These are phyloP conservation scores for Ectropis crepuscularia DNA, from an alignment of 2,888 invertebrate genomes.

Conservation along the genomic window DNA sequence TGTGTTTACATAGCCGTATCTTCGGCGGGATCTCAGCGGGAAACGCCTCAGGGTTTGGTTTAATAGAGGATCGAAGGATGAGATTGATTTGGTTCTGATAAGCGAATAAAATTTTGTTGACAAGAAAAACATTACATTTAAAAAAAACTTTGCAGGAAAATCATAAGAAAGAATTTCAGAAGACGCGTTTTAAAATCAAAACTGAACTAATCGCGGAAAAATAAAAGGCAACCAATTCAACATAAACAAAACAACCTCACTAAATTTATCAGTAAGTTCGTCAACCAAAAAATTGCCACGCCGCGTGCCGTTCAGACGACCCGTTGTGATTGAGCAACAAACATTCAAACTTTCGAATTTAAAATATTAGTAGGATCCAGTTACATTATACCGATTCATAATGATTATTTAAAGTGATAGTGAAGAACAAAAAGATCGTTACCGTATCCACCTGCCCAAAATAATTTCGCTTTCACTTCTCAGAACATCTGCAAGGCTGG, in stretches of 20 bases:
- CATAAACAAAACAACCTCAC: no score
- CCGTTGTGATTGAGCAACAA: no score
- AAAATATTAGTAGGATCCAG: neutral
- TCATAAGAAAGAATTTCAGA: no score
- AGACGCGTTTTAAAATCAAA: no score
- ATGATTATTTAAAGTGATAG: neutral
- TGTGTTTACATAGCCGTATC: constrained; percentile 77
- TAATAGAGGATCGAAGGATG: constrained; percentile 60
- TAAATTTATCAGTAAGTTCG: no score
- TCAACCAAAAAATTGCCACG: no score
- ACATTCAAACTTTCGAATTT: neutral
- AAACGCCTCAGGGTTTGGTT: constrained; percentile 69
- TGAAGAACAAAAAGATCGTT: constrained; percentile 10
- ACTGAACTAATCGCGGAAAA: no score
- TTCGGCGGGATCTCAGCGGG: constrained; percentile 62
- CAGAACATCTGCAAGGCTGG: constrained; percentile 11
- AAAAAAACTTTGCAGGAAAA: no score
- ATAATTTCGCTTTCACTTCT: constrained; percentile 44
- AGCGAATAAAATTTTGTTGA: constrained; percentile 5
- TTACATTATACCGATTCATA: neutral
- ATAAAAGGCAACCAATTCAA: no score
- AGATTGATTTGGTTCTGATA: constrained; percentile 50
- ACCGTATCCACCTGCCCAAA: constrained; percentile 15
- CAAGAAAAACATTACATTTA: no score
- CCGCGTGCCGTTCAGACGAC: no score